Conservation (phyloP, 2,888 invertebrate genomes). For the Parnassius mnemosyne region DNA sequence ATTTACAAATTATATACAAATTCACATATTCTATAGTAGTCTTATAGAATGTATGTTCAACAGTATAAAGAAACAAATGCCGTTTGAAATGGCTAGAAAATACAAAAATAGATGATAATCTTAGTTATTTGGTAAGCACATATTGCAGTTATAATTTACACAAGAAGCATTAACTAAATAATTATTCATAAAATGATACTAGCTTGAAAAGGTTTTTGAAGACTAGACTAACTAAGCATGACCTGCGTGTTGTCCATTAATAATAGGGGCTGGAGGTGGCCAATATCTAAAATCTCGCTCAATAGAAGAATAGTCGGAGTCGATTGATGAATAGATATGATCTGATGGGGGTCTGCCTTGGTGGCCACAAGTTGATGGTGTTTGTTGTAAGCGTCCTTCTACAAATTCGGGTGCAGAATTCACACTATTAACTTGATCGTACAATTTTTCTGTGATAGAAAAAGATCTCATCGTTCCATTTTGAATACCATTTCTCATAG, state of each 20-base stretch:
- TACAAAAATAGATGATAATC: slow-evolving; percentile 77
- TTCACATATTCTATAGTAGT: slow-evolving; percentile 79
- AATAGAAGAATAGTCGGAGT: slow-evolving; percentile 92
- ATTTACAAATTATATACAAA: slow-evolving; percentile 78
- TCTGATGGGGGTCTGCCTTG: slow-evolving; percentile 89
- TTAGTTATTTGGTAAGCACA: slow-evolving; percentile 79
- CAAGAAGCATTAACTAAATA: slow-evolving; percentile 73
- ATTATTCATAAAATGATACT: slow-evolving; percentile 45
- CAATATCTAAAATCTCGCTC: slow-evolving; percentile 80
- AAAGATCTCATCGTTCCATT: slow-evolving; percentile 82
- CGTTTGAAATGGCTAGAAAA: slow-evolving; percentile 68
- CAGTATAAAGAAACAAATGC: slow-evolving; percentile 66
- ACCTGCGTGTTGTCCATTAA: slow-evolving; percentile 70
- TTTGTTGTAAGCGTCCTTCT: slow-evolving; percentile 59
- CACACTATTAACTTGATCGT: slow-evolving; percentile 64
- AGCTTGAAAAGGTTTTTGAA: slow-evolving; percentile 48
- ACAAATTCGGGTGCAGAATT: slow-evolving; percentile 84
- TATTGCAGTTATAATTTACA: slow-evolving; percentile 69
- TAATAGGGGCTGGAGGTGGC: slow-evolving; percentile 70
- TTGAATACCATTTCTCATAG: slow-evolving; percentile 83
- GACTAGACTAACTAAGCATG: slow-evolving; percentile 78
- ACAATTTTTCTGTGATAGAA: slow-evolving; percentile 78
- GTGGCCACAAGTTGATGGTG: slow-evolving; percentile 68
- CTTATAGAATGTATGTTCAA: slow-evolving; percentile 80
- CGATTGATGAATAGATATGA: slow-evolving; percentile 94